Evolutionary conservation across 2,113 vertebrate genomes (phyloP).

Genomic region (Azemiops feae): DNA sequence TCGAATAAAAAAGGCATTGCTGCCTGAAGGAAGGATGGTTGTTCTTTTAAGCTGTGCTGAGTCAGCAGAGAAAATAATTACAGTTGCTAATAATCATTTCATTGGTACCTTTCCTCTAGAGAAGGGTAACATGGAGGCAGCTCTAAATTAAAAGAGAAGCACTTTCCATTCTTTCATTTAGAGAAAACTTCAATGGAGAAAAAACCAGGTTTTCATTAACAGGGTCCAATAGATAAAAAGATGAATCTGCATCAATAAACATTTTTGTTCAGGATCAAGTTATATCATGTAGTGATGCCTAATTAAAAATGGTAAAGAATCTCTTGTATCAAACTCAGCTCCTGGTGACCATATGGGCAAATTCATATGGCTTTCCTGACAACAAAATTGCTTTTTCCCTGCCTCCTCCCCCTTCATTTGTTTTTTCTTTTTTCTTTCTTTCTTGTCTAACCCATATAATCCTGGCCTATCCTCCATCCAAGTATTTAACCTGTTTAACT

Average conservation of each 20-base stretch:
- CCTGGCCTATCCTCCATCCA: not conserved
- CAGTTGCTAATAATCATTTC: not conserved
- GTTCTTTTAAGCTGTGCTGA: not conserved
- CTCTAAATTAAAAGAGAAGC: not conserved
- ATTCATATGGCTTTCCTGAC: not conserved
- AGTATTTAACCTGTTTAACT: not conserved
- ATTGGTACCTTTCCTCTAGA: not conserved
- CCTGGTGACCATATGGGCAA: not conserved
- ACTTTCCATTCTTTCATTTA: not conserved
- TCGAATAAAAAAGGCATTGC: not conserved
- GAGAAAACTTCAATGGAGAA: not conserved
- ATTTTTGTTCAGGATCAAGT: not conserved
- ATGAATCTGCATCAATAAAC: not conserved
- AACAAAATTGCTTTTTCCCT: not conserved
- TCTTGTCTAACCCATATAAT: not conserved
- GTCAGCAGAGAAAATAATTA: slow-evolving; percentile 4
- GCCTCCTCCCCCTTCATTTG: not conserved
- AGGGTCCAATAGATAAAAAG: not conserved
- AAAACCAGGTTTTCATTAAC: not conserved
- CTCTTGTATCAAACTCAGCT: not conserved
- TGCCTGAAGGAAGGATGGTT: not conserved
- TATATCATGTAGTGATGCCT: not conserved
- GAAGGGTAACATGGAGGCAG: not conserved
- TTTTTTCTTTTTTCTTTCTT: not conserved
- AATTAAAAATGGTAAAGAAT: not conserved